Evolutionary conservation across 2,113 vertebrate genomes (phyloP).

Genomic region (Bettongia penicillata): DNA sequence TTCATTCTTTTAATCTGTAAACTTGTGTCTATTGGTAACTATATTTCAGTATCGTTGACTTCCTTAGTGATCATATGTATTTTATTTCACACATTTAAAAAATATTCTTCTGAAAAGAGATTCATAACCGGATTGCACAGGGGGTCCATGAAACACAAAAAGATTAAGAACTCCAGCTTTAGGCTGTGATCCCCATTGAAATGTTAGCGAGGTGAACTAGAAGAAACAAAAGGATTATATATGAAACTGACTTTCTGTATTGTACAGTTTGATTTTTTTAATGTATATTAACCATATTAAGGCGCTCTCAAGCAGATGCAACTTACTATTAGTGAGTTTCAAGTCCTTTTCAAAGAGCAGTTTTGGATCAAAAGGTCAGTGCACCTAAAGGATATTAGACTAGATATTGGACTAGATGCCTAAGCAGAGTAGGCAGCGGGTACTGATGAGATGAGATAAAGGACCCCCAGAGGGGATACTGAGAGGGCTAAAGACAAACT

Average conservation of each 20-base stretch:
- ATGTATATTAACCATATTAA: neutral
- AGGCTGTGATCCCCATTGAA: neutral
- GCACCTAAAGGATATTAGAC: neutral
- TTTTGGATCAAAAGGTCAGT: neutral
- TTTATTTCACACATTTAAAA: neutral
- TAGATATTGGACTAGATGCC: neutral
- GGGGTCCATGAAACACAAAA: neutral
- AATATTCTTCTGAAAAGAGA: neutral
- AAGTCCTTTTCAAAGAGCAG: neutral
- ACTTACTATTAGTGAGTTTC: neutral
- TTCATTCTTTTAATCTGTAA: neutral
- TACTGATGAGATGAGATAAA: neutral
- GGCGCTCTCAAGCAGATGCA: neutral
- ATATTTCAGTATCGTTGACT: neutral
- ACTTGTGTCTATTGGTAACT: neutral
- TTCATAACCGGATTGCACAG: neutral
- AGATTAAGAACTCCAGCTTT: neutral
- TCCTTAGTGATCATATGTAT: neutral
- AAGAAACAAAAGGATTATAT: neutral
- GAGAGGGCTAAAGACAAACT: constrained; percentile 10
- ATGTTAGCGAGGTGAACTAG: neutral
- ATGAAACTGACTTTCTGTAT: neutral
- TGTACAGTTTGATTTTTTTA: neutral
- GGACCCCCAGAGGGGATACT: neutral
- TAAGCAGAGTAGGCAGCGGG: neutral